phyloP scores from a whole-genome alignment of 2,797 vertebrate species.

The Melanotaenia nigrans region DNA sequence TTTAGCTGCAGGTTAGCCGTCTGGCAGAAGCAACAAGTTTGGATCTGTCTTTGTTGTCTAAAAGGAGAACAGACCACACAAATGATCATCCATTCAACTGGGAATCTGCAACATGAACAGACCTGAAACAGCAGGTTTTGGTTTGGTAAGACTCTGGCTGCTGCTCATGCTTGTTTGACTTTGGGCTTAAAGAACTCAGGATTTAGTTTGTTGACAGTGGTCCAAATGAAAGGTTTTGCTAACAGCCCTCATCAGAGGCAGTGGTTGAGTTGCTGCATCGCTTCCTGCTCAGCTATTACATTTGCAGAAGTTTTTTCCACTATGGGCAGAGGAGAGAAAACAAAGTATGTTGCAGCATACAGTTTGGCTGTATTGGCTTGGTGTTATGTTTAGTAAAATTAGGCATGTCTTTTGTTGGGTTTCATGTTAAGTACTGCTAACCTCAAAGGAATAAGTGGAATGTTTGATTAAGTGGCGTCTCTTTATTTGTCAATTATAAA shows the following conservation, averaged over 20 bases:
- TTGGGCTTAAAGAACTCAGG: constrained; percentile 54
- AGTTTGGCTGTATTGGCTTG: constrained; percentile 23
- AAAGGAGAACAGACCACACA: constrained; percentile 41
- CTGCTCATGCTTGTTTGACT: constrained; percentile 65
- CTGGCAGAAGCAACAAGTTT: constrained; percentile 29
- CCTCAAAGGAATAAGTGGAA: constrained; percentile 33
- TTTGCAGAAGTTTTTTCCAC: constrained; percentile 16
- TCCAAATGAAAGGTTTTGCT: constrained; percentile 50
- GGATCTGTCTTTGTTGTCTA: constrained; percentile 14
- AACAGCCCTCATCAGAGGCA: constrained; percentile 39
- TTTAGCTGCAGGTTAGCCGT: constrained; percentile 24
- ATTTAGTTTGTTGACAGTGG: constrained; percentile 68
- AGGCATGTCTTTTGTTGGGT: constrained; percentile 22
- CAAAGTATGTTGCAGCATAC: constrained; percentile 23
- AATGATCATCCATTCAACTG: constrained; percentile 50
- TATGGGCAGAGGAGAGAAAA: constrained; percentile 11
- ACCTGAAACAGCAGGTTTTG: constrained; percentile 47
- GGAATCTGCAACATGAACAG: constrained; percentile 50
- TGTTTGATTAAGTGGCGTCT: constrained; percentile 34
- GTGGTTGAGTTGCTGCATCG: constrained; percentile 38
- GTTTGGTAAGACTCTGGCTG: constrained; percentile 63
- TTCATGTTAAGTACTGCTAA: constrained; percentile 30
- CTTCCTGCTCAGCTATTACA: constrained; percentile 53
- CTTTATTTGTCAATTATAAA: constrained; percentile 8
- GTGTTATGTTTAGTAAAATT: constrained; percentile 21